phyloP scores from a whole-genome alignment of 1,140 invertebrate species.

The Drosophila sproati region DNA sequence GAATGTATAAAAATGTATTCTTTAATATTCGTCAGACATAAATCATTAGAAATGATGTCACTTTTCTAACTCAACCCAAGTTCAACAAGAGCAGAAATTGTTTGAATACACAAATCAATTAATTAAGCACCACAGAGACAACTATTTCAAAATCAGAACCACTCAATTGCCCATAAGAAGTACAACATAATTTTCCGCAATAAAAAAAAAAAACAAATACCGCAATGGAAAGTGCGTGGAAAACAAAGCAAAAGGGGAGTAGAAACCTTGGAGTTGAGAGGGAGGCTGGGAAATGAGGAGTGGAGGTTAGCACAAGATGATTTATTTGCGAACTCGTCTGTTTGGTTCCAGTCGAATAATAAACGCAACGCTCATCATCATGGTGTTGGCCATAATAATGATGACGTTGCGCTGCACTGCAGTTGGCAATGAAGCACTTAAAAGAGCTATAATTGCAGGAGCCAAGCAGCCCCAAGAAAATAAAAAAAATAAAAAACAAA shows the following conservation, averaged over 20 bases:
- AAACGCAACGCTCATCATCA: conserved; percentile 69
- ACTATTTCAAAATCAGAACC: conserved; percentile 14
- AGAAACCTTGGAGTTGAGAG: conserved; percentile 4
- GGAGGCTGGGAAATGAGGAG: conserved; percentile 2
- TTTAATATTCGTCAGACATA: too few relatives aligned
- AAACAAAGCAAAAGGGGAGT: conserved; percentile 25
- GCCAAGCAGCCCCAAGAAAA: conserved; percentile 6
- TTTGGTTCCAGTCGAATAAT: conserved; percentile 80
- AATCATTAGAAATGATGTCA: too few relatives aligned
- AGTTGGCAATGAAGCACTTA: conserved; percentile 79
- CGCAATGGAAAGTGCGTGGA: conserved; percentile 1
- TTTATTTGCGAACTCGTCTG: conserved; percentile 80
- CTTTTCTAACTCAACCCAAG: too few relatives aligned
- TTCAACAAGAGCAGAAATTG: too few relatives aligned
- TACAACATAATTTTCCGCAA: conserved; percentile 77
- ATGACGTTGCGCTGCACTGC: conserved; percentile 78
- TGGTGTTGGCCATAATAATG: conserved; percentile 40
- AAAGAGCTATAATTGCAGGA: conserved; percentile 76
- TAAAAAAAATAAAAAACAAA: conserved; percentile 7
- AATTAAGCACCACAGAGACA: conserved; percentile 4
- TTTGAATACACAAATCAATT: conserved; percentile 26
- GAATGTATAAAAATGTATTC: too few relatives aligned
- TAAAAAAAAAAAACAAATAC: conserved; percentile 45
- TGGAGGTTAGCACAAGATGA: conserved; percentile 59
- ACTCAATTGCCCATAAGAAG: conserved; percentile 33